Percentiles rank a stretch among this genome's conserved stretches.
Conservation (phyloP, 2,888 invertebrate species). For the Agriopis marginaria region DNA sequence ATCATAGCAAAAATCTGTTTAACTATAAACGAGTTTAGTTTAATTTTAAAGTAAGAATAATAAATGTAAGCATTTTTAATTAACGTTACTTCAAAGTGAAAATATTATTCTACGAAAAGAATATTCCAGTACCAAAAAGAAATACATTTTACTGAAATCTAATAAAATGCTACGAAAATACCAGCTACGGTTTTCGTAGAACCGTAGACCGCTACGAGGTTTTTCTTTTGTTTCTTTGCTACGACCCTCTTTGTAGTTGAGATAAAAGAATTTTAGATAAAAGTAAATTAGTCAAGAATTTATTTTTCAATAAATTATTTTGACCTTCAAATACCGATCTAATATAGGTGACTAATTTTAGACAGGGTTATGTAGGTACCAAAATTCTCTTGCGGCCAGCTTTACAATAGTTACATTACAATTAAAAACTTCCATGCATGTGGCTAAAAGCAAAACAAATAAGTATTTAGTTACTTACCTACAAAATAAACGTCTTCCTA, state of each 20-base stretch:
- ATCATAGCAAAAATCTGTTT: not conserved
- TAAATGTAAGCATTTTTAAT: slow-evolving; percentile 1
- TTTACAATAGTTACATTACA: too few relatives aligned
- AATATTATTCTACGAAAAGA: slow-evolving; percentile 9
- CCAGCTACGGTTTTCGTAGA: slow-evolving; percentile 46
- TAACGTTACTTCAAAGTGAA: slow-evolving; percentile 3
- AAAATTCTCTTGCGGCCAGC: too few relatives aligned
- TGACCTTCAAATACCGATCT: too few relatives aligned
- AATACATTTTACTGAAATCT: slow-evolving; percentile 15
- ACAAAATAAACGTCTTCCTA: not conserved
- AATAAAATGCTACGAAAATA: slow-evolving; percentile 40
- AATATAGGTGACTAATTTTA: too few relatives aligned
- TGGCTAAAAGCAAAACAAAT: not conserved
- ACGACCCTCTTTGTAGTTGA: slow-evolving; percentile 13
- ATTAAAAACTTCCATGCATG: too few relatives aligned
- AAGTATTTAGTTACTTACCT: not conserved
- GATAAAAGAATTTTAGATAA: not conserved
- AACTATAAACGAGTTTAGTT: not conserved
- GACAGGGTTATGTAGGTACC: too few relatives aligned
- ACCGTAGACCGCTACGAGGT: slow-evolving; percentile 34
- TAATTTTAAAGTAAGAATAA: slow-evolving; percentile 2
- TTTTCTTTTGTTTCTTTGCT: slow-evolving; percentile 34
- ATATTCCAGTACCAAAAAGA: not conserved
- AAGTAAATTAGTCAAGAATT: too few relatives aligned
- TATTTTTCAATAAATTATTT: too few relatives aligned